These are phyloP conservation scores for Cheilosia pagana DNA, from an alignment of 2,888 invertebrate genomes.

Conservation along the genomic window DNA sequence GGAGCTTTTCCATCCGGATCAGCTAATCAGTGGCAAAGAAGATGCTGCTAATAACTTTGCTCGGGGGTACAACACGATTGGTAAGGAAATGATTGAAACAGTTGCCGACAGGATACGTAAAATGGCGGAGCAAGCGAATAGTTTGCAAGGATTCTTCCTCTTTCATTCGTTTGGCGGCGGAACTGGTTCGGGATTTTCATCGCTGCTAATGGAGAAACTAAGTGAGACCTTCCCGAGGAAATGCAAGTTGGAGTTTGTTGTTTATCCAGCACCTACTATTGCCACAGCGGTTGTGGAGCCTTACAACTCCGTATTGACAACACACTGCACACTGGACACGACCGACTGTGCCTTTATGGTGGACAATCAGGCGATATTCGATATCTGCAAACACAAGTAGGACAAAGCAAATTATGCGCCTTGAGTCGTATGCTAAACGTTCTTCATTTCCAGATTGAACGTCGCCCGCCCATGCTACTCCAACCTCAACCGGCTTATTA, in stretches of 20 bases:
- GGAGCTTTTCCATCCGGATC: conserved; percentile 92
- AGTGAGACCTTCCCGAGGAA: conserved; percentile 93
- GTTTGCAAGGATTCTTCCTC: conserved; percentile 91
- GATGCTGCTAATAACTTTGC: conserved; percentile 95
- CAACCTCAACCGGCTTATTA: conserved; percentile 87
- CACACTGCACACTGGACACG: conserved; percentile 92
- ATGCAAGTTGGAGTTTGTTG: conserved; percentile 89
- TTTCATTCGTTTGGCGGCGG: conserved; percentile 94
- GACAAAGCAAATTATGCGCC: neutral
- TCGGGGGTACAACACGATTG: conserved; percentile 92
- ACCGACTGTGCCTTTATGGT: conserved; percentile 96
- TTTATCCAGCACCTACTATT: conserved; percentile 84
- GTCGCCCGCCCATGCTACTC: conserved; percentile 87
- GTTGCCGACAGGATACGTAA: conserved; percentile 89
- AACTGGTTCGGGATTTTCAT: conserved; percentile 93
- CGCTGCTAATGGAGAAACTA: conserved; percentile 92
- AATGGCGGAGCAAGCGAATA: conserved; percentile 90
- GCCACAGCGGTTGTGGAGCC: conserved; percentile 96
- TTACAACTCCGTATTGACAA: conserved; percentile 94
- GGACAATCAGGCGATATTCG: conserved; percentile 95
- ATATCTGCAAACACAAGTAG: conserved; percentile 90
- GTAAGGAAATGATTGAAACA: conserved; percentile 89
- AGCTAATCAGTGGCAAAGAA: conserved; percentile 93
- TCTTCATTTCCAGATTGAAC: conserved; percentile 81
- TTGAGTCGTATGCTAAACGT: neutral